Evolutionary conservation across 1,140 invertebrate species (phyloP), one percentile per base, ranked within the genome.

Genomic region (Tetranychus urticae): DNA sequence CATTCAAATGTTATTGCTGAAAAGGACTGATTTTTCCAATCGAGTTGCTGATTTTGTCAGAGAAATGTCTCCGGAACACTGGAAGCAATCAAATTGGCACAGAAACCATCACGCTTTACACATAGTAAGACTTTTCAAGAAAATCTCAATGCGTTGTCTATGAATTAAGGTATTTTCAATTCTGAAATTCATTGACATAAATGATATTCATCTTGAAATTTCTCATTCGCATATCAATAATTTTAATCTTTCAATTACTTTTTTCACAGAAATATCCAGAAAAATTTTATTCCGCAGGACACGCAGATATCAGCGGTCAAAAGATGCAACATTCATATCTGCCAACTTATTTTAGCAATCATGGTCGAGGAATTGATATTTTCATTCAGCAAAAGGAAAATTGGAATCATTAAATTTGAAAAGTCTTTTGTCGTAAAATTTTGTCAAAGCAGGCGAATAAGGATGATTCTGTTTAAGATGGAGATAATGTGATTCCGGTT

Each of bases 51-150:
- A 96, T 66, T 94, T 97, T 73, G 87, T 93, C 0, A 87, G 86
- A 70, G 89, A 94, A 67, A 75, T 74, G 61, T 72, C 71, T 33
- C 75, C 75, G 8, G 75, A 77, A 61, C 75, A 97, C 72, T 97
- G 90, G 90, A 88, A 89, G 68, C 88, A 93, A 69, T 88, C 81
- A n/a, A 90, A 91, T 71, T 94, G 90, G 86, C 88, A 96, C 71
- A 90, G 96, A 65, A 92, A 92, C 66, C 90, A 96, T 75, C 77
- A 90, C 62, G 81, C 83, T 0, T 96, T 94, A 70, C 88, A 93
- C 63, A 70, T 69, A 65, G 73, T 74, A 64, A 63, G 67, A n/a
- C 23, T 23, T 23, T 23, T 23, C 23, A 23, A 23, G 0, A 23
- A 23, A 23, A 23, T 23, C 23, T 23, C 23, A 23, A 23, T 23